Conservation (phyloP, 1,140 invertebrate species). For the Eulimnadia texana region DNA sequence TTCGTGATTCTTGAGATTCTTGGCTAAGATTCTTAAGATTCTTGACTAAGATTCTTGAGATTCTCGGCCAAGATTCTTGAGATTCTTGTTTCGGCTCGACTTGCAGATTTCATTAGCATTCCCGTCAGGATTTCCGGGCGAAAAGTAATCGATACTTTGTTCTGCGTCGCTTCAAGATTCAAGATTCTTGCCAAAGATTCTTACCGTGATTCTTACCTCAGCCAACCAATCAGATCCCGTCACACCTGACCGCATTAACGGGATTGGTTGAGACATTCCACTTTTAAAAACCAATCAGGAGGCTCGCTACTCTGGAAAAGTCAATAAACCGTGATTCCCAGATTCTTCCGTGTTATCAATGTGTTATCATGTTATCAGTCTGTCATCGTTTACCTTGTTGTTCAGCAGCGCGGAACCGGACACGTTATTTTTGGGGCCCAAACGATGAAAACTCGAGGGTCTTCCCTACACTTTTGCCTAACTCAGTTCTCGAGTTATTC, state of each 20-base stretch:
- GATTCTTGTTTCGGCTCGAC: background rate
- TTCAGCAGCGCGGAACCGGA: background rate
- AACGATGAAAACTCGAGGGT: background rate
- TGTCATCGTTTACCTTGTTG: background rate
- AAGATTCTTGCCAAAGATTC: too few species aligned
- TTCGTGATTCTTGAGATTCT: background rate
- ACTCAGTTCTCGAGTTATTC: slow-evolving; percentile 3
- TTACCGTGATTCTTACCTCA: too few species aligned
- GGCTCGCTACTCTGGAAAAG: too few species aligned
- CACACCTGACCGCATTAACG: too few species aligned
- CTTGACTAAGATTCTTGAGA: background rate
- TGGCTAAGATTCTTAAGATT: background rate
- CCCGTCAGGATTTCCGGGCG: background rate
- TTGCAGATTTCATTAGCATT: background rate
- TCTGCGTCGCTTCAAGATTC: background rate
- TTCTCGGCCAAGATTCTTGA: background rate
- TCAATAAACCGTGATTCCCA: background rate
- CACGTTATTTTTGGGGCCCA: background rate
- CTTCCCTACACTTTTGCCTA: background rate
- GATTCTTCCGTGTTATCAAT: too few species aligned
- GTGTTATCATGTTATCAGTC: too few species aligned
- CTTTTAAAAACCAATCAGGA: too few species aligned
- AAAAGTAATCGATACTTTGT: background rate
- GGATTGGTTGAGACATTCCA: too few species aligned
- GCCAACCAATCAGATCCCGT: too few species aligned